Conservation (phyloP, 1,140 invertebrate species). For the Mya arenaria region DNA sequence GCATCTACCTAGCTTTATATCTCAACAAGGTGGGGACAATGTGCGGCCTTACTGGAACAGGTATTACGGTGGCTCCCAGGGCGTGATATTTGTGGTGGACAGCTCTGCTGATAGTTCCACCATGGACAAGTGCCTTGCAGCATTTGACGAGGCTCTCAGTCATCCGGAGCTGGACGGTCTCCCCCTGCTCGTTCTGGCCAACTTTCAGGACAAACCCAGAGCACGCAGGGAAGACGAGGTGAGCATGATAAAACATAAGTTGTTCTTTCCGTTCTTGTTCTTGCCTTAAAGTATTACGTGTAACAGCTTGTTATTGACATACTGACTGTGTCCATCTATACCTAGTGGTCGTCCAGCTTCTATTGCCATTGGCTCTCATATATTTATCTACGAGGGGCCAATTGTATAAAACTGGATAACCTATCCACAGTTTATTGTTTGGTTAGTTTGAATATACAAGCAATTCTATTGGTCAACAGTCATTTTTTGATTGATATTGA, state of each 20-base stretch:
- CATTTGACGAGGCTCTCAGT: conserved; percentile 70
- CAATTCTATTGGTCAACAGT: too few relatives aligned
- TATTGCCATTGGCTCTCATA: not conserved
- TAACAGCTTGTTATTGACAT: not conserved
- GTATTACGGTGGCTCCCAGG: conserved; percentile 73
- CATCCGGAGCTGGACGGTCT: conserved; percentile 70
- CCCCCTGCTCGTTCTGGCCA: conserved; percentile 72
- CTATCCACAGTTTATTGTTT: not conserved
- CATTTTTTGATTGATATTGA: too few relatives aligned
- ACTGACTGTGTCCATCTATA: not conserved
- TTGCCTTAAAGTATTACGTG: not conserved
- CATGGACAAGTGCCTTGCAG: conserved; percentile 63
- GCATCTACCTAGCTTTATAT: not conserved
- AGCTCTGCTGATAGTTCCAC: conserved; percentile 65
- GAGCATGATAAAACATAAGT: not conserved
- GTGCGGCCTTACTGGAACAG: conserved; percentile 76
- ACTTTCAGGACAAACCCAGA: conserved; percentile 66
- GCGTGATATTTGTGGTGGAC: conserved; percentile 76
- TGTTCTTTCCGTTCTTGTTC: not conserved
- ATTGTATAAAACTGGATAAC: not conserved
- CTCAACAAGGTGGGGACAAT: conserved; percentile 72
- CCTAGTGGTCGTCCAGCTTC: not conserved
- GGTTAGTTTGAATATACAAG: too few relatives aligned
- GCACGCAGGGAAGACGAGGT: conserved; percentile 70
- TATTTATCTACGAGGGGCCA: not conserved